Evolutionary conservation across 92 coral and sea anemone genomes (phyloP).

Genomic region (Porites divaricata): DNA sequence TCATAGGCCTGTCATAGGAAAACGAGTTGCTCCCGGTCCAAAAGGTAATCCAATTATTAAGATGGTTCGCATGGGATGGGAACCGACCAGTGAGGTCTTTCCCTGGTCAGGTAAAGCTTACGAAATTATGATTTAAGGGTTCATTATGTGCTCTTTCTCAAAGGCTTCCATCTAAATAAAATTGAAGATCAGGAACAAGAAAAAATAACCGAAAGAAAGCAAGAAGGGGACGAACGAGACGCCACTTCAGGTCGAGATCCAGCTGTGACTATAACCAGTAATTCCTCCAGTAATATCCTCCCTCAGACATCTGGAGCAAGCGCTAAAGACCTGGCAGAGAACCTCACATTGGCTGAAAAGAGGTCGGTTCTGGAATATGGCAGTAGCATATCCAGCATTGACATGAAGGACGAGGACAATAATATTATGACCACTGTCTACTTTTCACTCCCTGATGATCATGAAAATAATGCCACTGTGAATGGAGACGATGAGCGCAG

Average conservation of each 20-base stretch:
- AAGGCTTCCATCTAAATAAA: constrained; percentile 5
- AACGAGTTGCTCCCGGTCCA: too few species aligned
- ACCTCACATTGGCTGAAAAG: not conserved
- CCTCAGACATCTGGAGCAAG: constrained; percentile 13
- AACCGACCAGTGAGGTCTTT: too few species aligned
- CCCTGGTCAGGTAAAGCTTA: too few species aligned
- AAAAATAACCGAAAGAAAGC: not conserved
- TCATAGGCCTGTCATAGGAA: too few species aligned
- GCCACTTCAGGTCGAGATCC: constrained; percentile 12
- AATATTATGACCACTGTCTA: not conserved
- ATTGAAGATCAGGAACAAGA: not conserved
- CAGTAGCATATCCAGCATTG: constrained; percentile 28
- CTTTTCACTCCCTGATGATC: not conserved
- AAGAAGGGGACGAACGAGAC: constrained; percentile 1
- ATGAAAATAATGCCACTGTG: too few species aligned
- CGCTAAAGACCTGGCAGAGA: constrained; percentile 16
- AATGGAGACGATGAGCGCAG: not conserved
- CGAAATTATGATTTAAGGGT: too few species aligned
- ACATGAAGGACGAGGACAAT: not conserved
- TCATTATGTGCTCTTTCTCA: not conserved
- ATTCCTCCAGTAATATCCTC: not conserved
- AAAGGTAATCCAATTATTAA: too few species aligned
- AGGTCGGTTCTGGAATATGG: constrained; percentile 9
- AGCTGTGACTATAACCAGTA: not conserved
- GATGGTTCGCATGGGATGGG: too few species aligned